These are phyloP conservation scores for Andrena bicolor DNA, from an alignment of 2,888 invertebrate species.

Conservation along the genomic window DNA sequence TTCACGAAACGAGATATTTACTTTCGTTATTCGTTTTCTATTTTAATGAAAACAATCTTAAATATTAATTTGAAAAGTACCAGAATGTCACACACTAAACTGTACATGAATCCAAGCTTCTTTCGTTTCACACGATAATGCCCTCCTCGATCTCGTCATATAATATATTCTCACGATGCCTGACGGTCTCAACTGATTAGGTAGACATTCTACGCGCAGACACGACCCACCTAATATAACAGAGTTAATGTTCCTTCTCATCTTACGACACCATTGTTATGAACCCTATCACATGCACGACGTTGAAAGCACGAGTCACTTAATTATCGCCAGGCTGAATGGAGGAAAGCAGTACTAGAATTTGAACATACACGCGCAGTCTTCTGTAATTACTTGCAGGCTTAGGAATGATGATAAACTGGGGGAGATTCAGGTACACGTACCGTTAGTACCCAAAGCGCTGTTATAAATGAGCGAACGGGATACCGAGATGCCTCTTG, in stretches of 20 bases:
- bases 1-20: too few relatives aligned
- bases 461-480: conserved; percentile 51
- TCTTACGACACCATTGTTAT: conserved; percentile 51
- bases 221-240: conserved; percentile 58
- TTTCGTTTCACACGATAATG: conserved; percentile 66
- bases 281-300: conserved; percentile 46
- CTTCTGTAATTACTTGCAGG: conserved; percentile 54
- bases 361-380: conserved; percentile 44
- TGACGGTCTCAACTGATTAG: conserved; percentile 53
- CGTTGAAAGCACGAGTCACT: conserved; percentile 49
- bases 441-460: conserved; percentile 12
- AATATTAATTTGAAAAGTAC: too few relatives aligned
- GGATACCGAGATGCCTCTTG: conserved; percentile 43
- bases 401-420: conserved; percentile 59
- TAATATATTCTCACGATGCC: conserved; percentile 69
- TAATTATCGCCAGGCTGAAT: conserved; percentile 59
- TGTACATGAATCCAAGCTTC: neutral
- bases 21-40: too few relatives aligned
- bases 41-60: too few relatives aligned
- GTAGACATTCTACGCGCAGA: conserved; percentile 58
- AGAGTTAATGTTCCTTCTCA: conserved; percentile 63
- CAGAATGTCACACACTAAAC: too few relatives aligned
- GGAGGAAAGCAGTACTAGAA: conserved; percentile 40
- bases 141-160: conserved; percentile 44
- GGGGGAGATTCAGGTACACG: conserved; percentile 45